Evolutionary conservation across 2,888 invertebrate species (phyloP).

Genomic region (Pollenia labialis): DNA sequence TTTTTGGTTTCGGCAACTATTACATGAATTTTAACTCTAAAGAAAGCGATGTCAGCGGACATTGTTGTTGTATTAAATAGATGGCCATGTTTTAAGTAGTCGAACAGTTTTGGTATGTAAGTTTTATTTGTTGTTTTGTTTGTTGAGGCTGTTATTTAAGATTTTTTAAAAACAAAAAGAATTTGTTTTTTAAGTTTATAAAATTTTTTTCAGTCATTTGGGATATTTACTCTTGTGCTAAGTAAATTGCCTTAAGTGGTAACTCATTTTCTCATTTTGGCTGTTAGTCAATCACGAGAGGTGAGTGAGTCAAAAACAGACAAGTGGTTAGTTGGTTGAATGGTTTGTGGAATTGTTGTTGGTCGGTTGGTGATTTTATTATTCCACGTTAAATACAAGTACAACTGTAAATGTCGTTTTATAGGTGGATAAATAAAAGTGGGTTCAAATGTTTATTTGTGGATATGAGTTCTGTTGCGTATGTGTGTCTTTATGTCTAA

Average conservation of each 20-base stretch:
- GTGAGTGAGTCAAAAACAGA: slow-evolving; percentile 47
- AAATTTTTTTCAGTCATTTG: slow-evolving; percentile 54
- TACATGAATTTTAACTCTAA: slow-evolving; percentile 37
- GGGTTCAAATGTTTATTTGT: background rate
- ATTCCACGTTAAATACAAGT: slow-evolving; percentile 28
- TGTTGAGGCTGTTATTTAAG: background rate
- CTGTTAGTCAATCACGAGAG: slow-evolving; percentile 52
- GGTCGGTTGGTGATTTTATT: slow-evolving; percentile 44
- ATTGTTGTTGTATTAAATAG: background rate
- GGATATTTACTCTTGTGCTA: slow-evolving; percentile 36
- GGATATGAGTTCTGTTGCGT: background rate
- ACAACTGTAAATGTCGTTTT: slow-evolving; percentile 54
- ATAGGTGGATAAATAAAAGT: background rate
- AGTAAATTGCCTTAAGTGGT: slow-evolving; percentile 60
- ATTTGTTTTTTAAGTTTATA: background rate
- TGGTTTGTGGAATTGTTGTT: too few species aligned
- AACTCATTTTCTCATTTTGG: slow-evolving; percentile 55
- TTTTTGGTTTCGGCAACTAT: slow-evolving; percentile 27
- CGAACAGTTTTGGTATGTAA: background rate
- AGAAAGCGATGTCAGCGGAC: background rate
- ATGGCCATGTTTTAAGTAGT: slow-evolving; percentile 3
- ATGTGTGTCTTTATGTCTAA: background rate
- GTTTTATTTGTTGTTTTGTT: background rate
- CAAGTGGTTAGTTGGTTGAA: background rate
- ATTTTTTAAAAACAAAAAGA: background rate